Evolutionary conservation across 2,797 vertebrate genomes (phyloP).

Genomic region (Esox masquinongy): DNA sequence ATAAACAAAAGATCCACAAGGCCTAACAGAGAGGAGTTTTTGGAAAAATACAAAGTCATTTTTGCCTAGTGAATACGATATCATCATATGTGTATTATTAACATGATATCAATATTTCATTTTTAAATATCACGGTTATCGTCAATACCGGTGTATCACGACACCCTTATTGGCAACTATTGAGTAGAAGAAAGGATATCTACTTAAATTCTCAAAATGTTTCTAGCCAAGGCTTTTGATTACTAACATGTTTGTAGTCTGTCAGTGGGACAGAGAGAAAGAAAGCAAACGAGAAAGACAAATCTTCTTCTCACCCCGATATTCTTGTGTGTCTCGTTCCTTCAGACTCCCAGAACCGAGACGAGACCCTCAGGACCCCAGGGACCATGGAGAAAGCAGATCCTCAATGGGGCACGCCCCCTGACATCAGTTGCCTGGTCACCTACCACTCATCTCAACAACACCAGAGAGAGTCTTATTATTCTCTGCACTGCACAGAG

Average conservation of each 20-base stretch:
- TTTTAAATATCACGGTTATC: no score
- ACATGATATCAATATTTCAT: no score
- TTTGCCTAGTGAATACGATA: no score
- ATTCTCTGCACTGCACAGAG: constrained; percentile 6
- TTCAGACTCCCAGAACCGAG: constrained; percentile 70
- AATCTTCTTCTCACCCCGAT: background rate
- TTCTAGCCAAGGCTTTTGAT: background rate
- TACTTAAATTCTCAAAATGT: constrained; percentile 47
- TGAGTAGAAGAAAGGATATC: constrained; percentile 66
- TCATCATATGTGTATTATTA: no score
- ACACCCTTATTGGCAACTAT: no score
- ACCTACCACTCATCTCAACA: constrained; percentile 10
- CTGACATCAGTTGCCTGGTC: constrained; percentile 44
- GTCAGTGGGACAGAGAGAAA: constrained; percentile 46
- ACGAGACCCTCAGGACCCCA: constrained; percentile 57
- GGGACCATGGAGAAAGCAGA: constrained; percentile 61
- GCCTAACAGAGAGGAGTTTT: no score
- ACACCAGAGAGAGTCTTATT: background rate
- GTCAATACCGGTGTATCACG: no score
- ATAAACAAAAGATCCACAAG: no score
- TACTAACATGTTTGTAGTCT: background rate
- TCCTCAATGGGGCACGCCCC: constrained; percentile 70
- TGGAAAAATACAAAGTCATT: no score
- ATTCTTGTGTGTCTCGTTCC: constrained; percentile 13
- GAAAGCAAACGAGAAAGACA: background rate